Percentiles rank a stretch among this genome's conserved stretches.
phyloP scores from a whole-genome alignment of 2,888 invertebrate species.

The Trilocha varians region DNA sequence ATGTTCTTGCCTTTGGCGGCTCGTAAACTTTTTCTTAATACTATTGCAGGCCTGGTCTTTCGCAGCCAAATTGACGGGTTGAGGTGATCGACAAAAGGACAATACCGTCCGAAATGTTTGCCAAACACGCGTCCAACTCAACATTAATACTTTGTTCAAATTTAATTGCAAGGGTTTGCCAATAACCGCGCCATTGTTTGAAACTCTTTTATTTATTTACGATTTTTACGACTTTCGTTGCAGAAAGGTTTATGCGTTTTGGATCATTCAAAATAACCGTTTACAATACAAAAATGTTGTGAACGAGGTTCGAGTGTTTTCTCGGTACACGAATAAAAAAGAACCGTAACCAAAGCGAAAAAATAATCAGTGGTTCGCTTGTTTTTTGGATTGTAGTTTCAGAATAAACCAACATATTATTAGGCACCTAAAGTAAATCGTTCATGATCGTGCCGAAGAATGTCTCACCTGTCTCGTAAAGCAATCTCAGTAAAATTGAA shows the following conservation, averaged over 20 bases:
- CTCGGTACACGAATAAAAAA: neutral
- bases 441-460: slow-evolving; percentile 16
- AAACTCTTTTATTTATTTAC: slow-evolving; percentile 36
- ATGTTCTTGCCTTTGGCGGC: slow-evolving; percentile 52
- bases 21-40: slow-evolving; percentile 43
- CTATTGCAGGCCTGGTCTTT: slow-evolving; percentile 32
- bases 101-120: slow-evolving; percentile 41
- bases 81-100: slow-evolving; percentile 36
- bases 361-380: neutral
- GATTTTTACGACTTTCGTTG: slow-evolving; percentile 8
- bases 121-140: slow-evolving; percentile 36
- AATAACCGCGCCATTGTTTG: slow-evolving; percentile 45
- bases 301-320: neutral
- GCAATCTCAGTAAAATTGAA: slow-evolving; percentile 35
- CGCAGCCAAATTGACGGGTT: slow-evolving; percentile 48
- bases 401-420: no score
- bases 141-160: slow-evolving; percentile 42
- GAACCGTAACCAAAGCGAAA: neutral
- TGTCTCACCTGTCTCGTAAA: slow-evolving; percentile 42
- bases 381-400: no score
- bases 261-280: neutral
- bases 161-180: slow-evolving; percentile 62
- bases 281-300: neutral
- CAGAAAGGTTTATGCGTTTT: slow-evolving; percentile 7
- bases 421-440: no score